A percentile compares a stretch with the other conserved stretches of the same genome.
phyloP scores from a whole-genome alignment of 1,140 invertebrate genomes.

The Dryas iulia region DNA sequence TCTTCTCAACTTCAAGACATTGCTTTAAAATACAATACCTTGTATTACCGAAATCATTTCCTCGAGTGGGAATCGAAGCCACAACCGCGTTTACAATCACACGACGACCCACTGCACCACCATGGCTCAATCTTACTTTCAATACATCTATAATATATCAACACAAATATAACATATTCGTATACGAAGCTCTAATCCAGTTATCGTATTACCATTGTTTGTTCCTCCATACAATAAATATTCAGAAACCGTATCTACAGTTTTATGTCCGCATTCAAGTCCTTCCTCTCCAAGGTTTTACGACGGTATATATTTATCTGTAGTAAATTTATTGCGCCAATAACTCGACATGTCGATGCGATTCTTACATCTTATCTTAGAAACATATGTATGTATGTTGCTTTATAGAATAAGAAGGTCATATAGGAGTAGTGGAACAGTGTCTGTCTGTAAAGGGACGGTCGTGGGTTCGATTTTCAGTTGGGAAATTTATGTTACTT shows the following conservation, averaged over 20 bases:
- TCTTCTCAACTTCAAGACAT: too few relatives aligned
- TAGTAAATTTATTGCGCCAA: constrained; percentile 39
- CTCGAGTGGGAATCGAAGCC: too few relatives aligned
- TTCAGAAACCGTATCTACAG: constrained; percentile 27
- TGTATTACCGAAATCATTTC: too few relatives aligned
- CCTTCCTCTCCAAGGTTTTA: constrained; percentile 36
- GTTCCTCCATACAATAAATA: constrained; percentile 22
- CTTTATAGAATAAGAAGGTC: too few relatives aligned
- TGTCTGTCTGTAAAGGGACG: too few relatives aligned
- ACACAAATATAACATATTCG: neutral
- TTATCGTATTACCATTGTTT: constrained; percentile 18
- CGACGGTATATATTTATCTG: constrained; percentile 39
- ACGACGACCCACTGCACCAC: too few relatives aligned
- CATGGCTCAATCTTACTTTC: too few relatives aligned
- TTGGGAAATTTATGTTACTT: too few relatives aligned
- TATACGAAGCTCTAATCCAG: constrained; percentile 5
- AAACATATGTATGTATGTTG: neutral
- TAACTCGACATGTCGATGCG: constrained; percentile 29
- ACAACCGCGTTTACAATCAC: neutral
- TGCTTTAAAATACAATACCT: too few relatives aligned
- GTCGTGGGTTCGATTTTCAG: too few relatives aligned
- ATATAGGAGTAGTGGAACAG: too few relatives aligned
- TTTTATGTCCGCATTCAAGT: constrained; percentile 28
- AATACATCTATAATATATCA: too few relatives aligned
- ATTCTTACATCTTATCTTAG: constrained; percentile 16